Percentiles rank a stretch among this genome's conserved stretches.
Evolutionary conservation across 2,797 vertebrate species (phyloP).

Genomic region (Coranthus polyacanthus): DNA sequence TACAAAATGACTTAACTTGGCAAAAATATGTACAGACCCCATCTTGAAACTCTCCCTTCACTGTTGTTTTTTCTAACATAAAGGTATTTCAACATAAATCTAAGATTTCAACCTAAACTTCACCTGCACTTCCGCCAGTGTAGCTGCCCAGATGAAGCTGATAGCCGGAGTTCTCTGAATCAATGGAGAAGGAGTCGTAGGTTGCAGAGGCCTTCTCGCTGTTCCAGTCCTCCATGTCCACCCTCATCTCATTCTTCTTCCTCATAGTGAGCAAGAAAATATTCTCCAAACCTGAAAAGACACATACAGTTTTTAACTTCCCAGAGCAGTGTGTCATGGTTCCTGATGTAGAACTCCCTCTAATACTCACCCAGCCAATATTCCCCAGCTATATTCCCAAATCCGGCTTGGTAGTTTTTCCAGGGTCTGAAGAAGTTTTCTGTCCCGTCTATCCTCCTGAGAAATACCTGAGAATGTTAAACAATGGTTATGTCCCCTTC

Average conservation of each 20-base stretch:
- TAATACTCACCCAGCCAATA: constrained; percentile 68
- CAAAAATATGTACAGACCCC: not conserved
- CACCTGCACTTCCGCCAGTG: constrained; percentile 57
- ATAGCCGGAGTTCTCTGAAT: constrained; percentile 46
- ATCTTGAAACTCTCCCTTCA: not conserved
- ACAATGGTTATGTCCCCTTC: too few relatives aligned
- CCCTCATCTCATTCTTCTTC: constrained; percentile 59
- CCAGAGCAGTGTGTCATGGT: not conserved
- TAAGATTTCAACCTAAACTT: not conserved
- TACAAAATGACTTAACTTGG: not conserved
- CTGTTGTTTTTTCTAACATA: too few relatives aligned
- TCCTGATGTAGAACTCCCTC: not conserved
- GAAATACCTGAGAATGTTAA: constrained; percentile 56
- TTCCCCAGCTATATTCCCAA: constrained; percentile 68
- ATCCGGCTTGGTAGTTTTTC: constrained; percentile 63
- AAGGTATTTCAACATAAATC: too few relatives aligned
- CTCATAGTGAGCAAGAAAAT: constrained; percentile 59
- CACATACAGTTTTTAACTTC: constrained; percentile 9
- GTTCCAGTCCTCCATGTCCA: constrained; percentile 66
- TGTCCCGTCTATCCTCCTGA: constrained; percentile 62
- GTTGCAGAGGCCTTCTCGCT: constrained; percentile 19
- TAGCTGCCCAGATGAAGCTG: constrained; percentile 61
- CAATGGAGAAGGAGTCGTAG: constrained; percentile 58
- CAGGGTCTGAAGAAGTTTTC: constrained; percentile 70
- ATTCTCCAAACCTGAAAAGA: constrained; percentile 62